phyloP scores from a whole-genome alignment of 2,888 invertebrate genomes.

The Sesamia inferens region DNA sequence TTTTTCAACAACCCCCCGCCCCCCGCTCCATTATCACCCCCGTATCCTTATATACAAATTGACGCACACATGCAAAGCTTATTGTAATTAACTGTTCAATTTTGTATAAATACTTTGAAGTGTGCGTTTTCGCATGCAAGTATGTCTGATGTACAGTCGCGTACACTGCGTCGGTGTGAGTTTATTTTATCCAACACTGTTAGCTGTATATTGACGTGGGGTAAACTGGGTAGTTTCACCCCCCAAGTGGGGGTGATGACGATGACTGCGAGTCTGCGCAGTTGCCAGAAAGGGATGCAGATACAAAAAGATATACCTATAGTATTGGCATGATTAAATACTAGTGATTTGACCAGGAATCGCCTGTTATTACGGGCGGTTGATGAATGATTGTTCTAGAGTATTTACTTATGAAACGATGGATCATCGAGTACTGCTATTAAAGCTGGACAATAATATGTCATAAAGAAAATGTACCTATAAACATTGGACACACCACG shows the following conservation, averaged over 20 bases:
- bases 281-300: conserved; percentile 77
- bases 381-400: conserved; percentile 54
- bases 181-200: conserved; percentile 85
- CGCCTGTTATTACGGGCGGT: conserved; percentile 63
- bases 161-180: conserved; percentile 63
- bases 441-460: not conserved
- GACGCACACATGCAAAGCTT: conserved; percentile 62
- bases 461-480: not conserved
- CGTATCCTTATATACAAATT: conserved; percentile 55
- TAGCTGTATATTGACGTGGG: conserved; percentile 84
- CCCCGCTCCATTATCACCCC: conserved; percentile 26
- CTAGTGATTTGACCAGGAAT: conserved; percentile 74
- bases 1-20: conserved; percentile 68
- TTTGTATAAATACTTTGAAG: conserved; percentile 79
- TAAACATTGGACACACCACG: not conserved
- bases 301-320: conserved; percentile 74
- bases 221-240: conserved; percentile 59
- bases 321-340: conserved; percentile 74
- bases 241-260: conserved; percentile 75
- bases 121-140: conserved; percentile 59
- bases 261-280: conserved; percentile 87
- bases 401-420: conserved; percentile 44
- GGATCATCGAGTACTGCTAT: conserved; percentile 15
- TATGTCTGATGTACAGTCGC: conserved; percentile 52
- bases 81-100: conserved; percentile 87